Base-by-base conservation (phyloP, 1,140 invertebrate genomes). In the Eurosta solidaginis region DNA sequence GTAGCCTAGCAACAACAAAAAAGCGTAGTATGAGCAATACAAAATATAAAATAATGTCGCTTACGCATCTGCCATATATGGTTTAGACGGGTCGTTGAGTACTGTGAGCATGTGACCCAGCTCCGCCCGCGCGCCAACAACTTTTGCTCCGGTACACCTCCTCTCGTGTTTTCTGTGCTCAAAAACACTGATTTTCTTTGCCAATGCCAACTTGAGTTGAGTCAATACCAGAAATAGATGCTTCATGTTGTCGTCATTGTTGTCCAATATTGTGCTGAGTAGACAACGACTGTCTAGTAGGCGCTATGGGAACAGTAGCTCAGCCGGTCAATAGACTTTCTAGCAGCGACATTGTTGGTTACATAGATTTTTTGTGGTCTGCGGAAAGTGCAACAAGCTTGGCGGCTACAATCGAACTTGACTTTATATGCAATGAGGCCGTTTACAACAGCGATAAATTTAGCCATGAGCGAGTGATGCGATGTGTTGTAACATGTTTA, bases 181-280 rank as follows among this genome's bases (percentile, higher is more conserved):
- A n/a, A 47, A 9, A 47, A 47, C 45, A 47, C 1, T 17, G 14
- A 17, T 63, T 54, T 59, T 59, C 54, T 25, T 59, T 40, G 59
- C 33, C 59, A 68, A 68, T 68, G 59, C 33, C 59, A 68, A 63
- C 29, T 52, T 52, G 20, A 52, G 22, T 52, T 68, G 59, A 68
- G 59, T 68, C 59, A 68, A 68, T 68, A 68, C 59, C 59, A 68
- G 59, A 68, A 68, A 68, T 68, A 68, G 59, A 36, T 68, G 59
- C 59, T n/a, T n/a, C 9, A 36, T 36, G 59, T 36, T 68, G 59
- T 40, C 59, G 59, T 68, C 59, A 68, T 68, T 68, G 33, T 68
- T 42, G 59, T 68, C 54, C 27, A 27, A 10, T 54, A 27, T 52
- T 4, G 45, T 27, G 12, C 5, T 5, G 10, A 59, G 12, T 63